Base-by-base conservation (phyloP, 2,888 invertebrate species). In the Scaptomyza tumidula region DNA sequence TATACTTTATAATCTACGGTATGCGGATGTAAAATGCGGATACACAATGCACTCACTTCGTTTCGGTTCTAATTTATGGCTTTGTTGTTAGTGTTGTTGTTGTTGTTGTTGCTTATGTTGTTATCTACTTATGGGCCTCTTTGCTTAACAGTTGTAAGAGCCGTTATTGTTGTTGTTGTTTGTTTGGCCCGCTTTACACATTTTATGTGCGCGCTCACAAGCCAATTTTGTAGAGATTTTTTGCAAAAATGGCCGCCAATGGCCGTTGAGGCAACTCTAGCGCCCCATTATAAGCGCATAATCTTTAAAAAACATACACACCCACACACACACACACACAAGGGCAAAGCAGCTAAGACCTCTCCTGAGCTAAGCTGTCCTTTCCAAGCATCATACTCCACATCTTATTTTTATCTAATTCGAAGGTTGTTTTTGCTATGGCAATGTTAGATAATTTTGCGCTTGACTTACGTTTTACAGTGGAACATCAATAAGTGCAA, bases 141-240 rank as follows among this genome's bases (percentile, higher is more conserved):
- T 75, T 64, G 80, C 73, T 80, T 80, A 75, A 70, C 82, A 78
- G 86, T 71, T 80, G 78, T 83, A 73, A 83, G 73, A 71, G 66
- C 70, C 82, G 71, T 50, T 57, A 41, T 49, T 41, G 39, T 14
- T 39, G 14, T 37, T 37, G 37, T 37, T 14, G 14, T 41, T 41
- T 41, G 14, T 53, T 46, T 48, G 46, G 45, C 74, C 84, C 72
- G 75, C 71, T 77, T 86, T 71, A 78, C 85, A 75, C 83, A 84
- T 84, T 84, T 84, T 84, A 84, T 84, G 85, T 85, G 19, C 1
- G 19, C 1, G 82, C 87, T 85, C 85, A 87, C 85, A 85, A 85
- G 87, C 85, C 87, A 85, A 87, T 85, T 87, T 85, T 67, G 87
- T 85, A 85, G 87, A 85, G 84, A 84, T 84, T 84, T 84, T 79